Percentiles rank a stretch among this genome's conserved stretches.
phyloP scores from a whole-genome alignment of 1,140 invertebrate genomes.

The Ceratitis capitata region DNA sequence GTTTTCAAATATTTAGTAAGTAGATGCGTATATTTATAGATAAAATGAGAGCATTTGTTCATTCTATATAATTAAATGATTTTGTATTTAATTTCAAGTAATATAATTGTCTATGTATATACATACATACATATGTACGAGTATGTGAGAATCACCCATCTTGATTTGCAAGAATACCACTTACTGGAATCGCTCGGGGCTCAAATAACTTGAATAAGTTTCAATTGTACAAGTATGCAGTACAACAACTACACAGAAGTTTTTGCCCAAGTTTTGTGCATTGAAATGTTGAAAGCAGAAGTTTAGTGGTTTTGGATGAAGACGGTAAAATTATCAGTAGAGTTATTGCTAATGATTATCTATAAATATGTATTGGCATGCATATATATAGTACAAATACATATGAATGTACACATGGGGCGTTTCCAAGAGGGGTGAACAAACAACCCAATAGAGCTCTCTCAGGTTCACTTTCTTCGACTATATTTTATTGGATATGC shows the following conservation, averaged over 20 bases:
- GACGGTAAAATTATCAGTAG: background rate
- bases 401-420: background rate
- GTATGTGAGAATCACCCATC: background rate
- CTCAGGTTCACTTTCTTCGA: too few relatives aligned
- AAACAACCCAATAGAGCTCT: too few relatives aligned
- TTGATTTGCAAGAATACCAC: background rate
- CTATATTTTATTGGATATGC: too few relatives aligned
- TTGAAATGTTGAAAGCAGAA: background rate
- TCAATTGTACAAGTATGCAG: background rate
- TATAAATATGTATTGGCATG: background rate
- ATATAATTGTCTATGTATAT: background rate
- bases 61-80: too few relatives aligned
- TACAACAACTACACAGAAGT: background rate
- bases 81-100: too few relatives aligned
- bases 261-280: background rate
- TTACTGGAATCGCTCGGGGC: background rate
- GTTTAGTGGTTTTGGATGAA: background rate
- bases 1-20: background rate
- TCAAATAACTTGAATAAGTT: conserved; percentile 11
- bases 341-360: background rate
- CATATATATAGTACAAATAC: too few relatives aligned
- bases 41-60: too few relatives aligned
- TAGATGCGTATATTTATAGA: too few relatives aligned
- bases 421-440: too few relatives aligned
- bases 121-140: background rate